Evolutionary conservation across 2,113 vertebrate genomes (phyloP), one percentile per base, ranked within the genome.

Genomic region (Plestiodon gilberti): DNA sequence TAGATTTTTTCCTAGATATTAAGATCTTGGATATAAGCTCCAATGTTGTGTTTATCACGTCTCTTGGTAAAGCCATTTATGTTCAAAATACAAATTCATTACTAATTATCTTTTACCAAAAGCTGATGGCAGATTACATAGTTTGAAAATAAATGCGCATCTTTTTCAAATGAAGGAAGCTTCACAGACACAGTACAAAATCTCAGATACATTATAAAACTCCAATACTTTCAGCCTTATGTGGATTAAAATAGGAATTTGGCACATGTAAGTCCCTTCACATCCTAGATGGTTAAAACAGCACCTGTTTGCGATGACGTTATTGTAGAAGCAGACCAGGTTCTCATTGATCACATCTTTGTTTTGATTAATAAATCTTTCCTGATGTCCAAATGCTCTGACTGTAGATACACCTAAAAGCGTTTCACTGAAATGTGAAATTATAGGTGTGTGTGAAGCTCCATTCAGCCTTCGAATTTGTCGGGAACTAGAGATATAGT

Each of bases 271-370:
- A 79, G 57, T 77, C 1, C 52, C 30, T 78, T 78, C n/a, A 52
- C 13, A 64, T 71, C 55, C 28, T 5, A 84, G 70, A 64, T 43
- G 70, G 48, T 55, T 67, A 43, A 61, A 38, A 62, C 55, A 61
- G 79, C 90, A 97, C 95, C 95, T 94, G 88, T 95, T 95, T 78
- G 93, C 93, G 87, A 96, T 95, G 38, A 95, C 87, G 0, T 89
- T 95, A 89, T 96, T 96, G 89, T 96, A 96, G 92, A 94, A 95
- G 82, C 94, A 96, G 87, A 96, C 85, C 48, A 96, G 82, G 61
- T 95, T 94, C 83, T 96, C 95, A 88, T 95, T 95, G 17, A 95
- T 64, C 35, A 93, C 74, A 65, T 95, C 80, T 62, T 94, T 93
- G 75, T 91, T 94, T 89, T 95, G 95, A 35, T 83, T 90, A 70